Base-by-base conservation (phyloP, 1,140 invertebrate species). In the Teleopsis dalmanni region DNA sequence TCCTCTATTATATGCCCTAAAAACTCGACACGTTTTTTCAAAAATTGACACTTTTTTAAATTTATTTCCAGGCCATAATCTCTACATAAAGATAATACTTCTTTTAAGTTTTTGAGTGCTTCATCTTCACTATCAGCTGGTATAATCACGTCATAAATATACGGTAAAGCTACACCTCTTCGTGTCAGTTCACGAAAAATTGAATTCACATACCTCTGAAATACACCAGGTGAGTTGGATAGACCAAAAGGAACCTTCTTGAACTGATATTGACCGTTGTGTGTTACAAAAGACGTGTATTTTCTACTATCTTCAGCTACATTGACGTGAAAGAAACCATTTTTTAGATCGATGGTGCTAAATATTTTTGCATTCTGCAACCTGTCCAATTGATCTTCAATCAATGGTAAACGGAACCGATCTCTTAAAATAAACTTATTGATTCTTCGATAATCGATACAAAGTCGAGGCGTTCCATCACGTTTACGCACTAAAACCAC, bases 401-500 rank as follows among this genome's bases (percentile, higher is more conserved):
- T 48, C 22, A 48, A 33, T 26, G 27, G 25, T 13, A 48, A 18
- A 9, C 36, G 36, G 27, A 38, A 48, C 29, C 21, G 25, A 19
- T 48, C 47, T 18, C 27, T 27, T 3, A 40, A 16, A 9, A 48
- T 48, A 3, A 47, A 48, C n/a, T 47, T 36, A 34, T 57, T 57
- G 1, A 57, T 26, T 44, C 14, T 47, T 14, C 57, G 29, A 25
- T 54, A 58, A 47, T 56, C 54, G 36, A 53, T 29, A 44, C 57
- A 58, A 11, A 58, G 27, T 44, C 41, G 7, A 26, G 23, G n/a
- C 31, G 37, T 34, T 43, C 43, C 22, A 23, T 50, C 36, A 52
- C 54, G 38, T 59, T 59, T 38, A 44, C 52, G 22, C 8, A 53
- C 56, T 21, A 62, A 41, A 16, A 58, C 54, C 1, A 62, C 35